Evolutionary conservation across 2,888 invertebrate genomes (phyloP).

Genomic region (Griposia aprilina): DNA sequence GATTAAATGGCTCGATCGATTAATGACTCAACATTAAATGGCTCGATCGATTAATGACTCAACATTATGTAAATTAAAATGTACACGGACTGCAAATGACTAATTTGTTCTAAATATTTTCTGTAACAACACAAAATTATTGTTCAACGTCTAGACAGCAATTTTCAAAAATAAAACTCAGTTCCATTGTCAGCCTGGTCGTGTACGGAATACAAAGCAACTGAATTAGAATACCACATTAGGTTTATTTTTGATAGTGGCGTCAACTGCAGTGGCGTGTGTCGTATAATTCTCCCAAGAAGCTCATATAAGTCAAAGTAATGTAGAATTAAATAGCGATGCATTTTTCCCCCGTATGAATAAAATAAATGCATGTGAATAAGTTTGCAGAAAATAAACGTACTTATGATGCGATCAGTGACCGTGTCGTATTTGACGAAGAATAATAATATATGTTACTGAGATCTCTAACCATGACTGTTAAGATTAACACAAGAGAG

Average conservation of each 20-base stretch:
- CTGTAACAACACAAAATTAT: conserved; percentile 22
- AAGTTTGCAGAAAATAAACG: conserved; percentile 5
- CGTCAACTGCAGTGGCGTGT: conserved; percentile 46
- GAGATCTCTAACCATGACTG: background rate
- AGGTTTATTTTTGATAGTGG: conserved; percentile 64
- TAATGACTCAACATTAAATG: conserved; percentile 56
- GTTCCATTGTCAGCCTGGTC: conserved; percentile 52
- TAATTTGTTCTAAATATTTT: conserved; percentile 44
- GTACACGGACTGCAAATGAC: conserved; percentile 50
- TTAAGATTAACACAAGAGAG: background rate
- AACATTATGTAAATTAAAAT: conserved; percentile 51
- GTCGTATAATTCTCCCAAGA: conserved; percentile 34
- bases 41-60: conserved; percentile 53
- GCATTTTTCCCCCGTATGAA: conserved; percentile 19
- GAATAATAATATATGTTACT: background rate
- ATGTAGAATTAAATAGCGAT: conserved; percentile 18
- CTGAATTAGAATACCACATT: conserved; percentile 58
- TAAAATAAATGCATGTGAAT: conserved; percentile 20
- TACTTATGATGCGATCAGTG: conserved; percentile 24
- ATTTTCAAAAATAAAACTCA: conserved; percentile 46
- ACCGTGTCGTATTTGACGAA: conserved; percentile 18
- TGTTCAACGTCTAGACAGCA: conserved; percentile 56
- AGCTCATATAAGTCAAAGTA: conserved; percentile 42
- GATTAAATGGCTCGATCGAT: conserved; percentile 48
- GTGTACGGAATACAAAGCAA: conserved; percentile 60